These are phyloP conservation scores for Chanos chanos DNA, from an alignment of 2,797 vertebrate genomes.

Conservation along the genomic window DNA sequence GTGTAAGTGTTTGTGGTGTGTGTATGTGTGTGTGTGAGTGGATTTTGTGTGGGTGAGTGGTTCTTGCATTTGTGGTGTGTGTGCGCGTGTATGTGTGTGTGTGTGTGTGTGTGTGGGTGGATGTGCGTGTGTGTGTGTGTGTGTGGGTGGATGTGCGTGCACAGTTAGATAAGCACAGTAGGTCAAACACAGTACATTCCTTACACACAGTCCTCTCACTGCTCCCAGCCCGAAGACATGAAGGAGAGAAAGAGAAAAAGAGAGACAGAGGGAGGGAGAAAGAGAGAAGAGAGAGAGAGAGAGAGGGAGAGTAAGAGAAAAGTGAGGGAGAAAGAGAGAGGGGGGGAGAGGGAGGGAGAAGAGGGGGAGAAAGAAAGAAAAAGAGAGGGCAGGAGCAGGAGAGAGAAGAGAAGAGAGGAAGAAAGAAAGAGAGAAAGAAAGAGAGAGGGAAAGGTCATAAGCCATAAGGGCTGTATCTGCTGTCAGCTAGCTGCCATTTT, in stretches of 20 bases:
- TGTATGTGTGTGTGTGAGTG: neutral
- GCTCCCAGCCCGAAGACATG: no score
- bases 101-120: no score
- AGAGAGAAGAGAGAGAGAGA: neutral
- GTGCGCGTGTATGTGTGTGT: no score
- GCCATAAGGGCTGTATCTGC: neutral
- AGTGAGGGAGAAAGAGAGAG: no score
- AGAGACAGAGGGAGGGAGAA: neutral
- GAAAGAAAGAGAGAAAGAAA: neutral
- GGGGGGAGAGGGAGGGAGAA: neutral
- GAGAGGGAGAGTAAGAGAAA: neutral
- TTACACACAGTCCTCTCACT: neutral
- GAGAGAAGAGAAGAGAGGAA: neutral
- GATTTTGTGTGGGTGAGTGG: no score
- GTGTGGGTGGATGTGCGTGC: no score
- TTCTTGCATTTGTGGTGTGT: no score
- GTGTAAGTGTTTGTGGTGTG: no score
- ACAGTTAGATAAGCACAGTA: neutral
- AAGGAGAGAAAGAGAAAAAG: neutral
- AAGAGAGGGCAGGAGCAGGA: neutral
- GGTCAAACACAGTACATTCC: neutral
- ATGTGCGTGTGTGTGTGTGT: no score
- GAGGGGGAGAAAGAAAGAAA: neutral
- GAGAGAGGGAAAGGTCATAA: neutral
- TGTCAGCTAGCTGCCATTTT: neutral